Percentiles rank a stretch among this genome's conserved stretches.
Conservation (phyloP, 2,797 vertebrate species). For the Poeciliopsis paucimaculata region DNA sequence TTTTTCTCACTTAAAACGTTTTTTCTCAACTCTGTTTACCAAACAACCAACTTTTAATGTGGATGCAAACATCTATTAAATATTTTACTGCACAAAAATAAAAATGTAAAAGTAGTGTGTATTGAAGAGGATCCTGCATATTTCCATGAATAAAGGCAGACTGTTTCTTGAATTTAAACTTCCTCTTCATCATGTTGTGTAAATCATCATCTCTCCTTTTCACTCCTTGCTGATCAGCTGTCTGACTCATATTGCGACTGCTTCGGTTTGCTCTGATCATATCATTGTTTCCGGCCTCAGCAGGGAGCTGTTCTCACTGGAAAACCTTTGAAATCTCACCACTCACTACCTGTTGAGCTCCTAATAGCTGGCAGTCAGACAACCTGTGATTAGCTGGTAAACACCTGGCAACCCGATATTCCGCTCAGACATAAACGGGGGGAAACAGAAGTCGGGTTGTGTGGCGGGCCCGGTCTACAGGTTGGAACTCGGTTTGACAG, state of each 20-base stretch:
- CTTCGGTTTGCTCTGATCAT: slow-evolving; percentile 11
- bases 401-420: background rate
- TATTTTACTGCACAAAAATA: background rate
- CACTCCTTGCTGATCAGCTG: background rate
- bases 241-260: background rate
- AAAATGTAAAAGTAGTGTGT: background rate
- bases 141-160: background rate
- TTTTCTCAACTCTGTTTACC: background rate
- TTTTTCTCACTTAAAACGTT: background rate
- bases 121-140: background rate
- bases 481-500: background rate
- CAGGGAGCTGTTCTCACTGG: slow-evolving; percentile 4
- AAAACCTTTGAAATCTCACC: slow-evolving; percentile 9
- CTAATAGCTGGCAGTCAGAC: slow-evolving; percentile 4
- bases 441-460: background rate
- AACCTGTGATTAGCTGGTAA: slow-evolving; percentile 9
- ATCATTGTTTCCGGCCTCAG: slow-evolving; percentile 1
- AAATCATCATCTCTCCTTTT: background rate
- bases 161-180: background rate
- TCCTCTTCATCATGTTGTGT: background rate
- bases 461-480: background rate
- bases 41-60: background rate
- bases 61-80: background rate
- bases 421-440: background rate
- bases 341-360: slow-evolving; percentile 1